Percentiles rank a stretch among this genome's conserved stretches.
Conservation (phyloP, 2,797 vertebrate species). For the Platyrinchus mystaceus region DNA sequence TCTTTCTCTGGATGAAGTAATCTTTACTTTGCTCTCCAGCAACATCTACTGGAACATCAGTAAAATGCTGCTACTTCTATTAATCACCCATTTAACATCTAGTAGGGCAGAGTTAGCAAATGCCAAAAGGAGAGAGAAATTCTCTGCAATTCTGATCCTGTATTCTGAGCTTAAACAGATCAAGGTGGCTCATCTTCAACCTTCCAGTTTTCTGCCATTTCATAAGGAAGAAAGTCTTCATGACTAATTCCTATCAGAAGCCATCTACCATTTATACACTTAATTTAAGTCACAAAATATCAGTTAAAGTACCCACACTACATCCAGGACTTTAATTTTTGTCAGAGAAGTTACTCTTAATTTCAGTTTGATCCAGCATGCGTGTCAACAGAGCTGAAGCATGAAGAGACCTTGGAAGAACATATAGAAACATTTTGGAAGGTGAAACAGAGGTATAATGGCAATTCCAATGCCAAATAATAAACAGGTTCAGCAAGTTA, state of each 20-base stretch:
- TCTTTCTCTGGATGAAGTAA: slow-evolving; percentile 60
- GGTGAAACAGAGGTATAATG: neutral
- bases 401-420: neutral
- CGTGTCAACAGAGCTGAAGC: neutral
- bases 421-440: accelerated
- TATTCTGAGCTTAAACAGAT: neutral
- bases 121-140: slow-evolving; percentile 39
- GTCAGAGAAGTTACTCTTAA: neutral
- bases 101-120: slow-evolving; percentile 63
- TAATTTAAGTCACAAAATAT: neutral
- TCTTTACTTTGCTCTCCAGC: slow-evolving; percentile 83
- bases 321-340: neutral
- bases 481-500: neutral
- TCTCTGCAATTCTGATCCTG: neutral
- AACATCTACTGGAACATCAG: slow-evolving; percentile 84
- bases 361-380: neutral
- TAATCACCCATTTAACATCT: slow-evolving; percentile 73
- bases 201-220: neutral
- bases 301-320: neutral
- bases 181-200: neutral
- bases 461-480: neutral
- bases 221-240: neutral
- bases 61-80: slow-evolving; percentile 79
- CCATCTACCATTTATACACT: neutral
- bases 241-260: neutral